Base-by-base conservation (phyloP, 53 echinoderm and acorn worm genomes). In the Apostichopus leukothele region DNA sequence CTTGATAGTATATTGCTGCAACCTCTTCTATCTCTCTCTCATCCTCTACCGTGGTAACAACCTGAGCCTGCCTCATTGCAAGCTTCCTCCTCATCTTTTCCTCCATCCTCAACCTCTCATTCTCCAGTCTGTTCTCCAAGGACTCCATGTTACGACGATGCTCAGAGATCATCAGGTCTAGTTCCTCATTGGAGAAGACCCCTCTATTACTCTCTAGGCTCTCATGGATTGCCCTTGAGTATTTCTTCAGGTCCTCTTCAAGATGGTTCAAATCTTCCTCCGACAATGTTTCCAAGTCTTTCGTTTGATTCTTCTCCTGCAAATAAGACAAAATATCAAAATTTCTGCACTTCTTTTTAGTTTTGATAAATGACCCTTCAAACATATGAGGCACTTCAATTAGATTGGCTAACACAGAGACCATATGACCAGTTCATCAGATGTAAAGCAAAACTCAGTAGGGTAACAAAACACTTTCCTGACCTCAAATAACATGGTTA, bases 31-130 rank as follows among this genome's bases (percentile, higher is more conserved):
- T n/a, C 19, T 86, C 90, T n/a, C 9, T 51, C 23, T 86, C 78
- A 5, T 12, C 78, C 60, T 59, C 61, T 50, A 22, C 75, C 9
- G 14, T 76, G 9, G 51, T 52, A 13, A 78, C 61, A 63, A 63
- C 20, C 16, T 67, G 23, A 9, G 67, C 1, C 5, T 67, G 67
- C 66, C 85, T 85, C 85, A 14, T 51, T 12, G 39, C 85, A 6
- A 85, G 50, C 67, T 85, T 85, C 5, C 18, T 18, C 55, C 68
- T 87, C 57, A 83, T 63, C 27, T 79, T 79, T 14, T 86, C 52
- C 73, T 75, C 60, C 81, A 84, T 85, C 75, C 85, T 9, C 23
- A 26, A n/a, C 86, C 73, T 85, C 90, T 92, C 66, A 14, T 91
- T 73, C 52, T 88, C 83, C 51, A 91, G 83, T 75, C 75, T 81